Evolutionary conservation across 2,797 vertebrate species (phyloP).

Genomic region (Falco cherrug): DNA sequence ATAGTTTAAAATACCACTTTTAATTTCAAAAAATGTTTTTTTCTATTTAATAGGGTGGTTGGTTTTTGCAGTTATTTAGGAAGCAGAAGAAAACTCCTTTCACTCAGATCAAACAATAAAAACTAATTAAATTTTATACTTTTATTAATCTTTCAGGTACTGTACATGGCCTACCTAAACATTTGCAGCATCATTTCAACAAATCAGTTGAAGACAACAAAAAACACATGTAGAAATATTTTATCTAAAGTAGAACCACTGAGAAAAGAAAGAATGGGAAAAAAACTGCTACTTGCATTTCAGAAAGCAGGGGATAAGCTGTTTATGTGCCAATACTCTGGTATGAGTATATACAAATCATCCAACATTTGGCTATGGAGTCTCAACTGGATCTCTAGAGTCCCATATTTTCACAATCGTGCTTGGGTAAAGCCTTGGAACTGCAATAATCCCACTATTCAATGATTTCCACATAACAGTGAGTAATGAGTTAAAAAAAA

Average conservation of each 20-base stretch:
- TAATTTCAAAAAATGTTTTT: neutral
- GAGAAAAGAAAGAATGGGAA: neutral
- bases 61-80: neutral
- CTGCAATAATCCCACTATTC: neutral
- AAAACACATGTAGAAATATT: neutral
- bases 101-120: neutral
- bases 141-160: neutral
- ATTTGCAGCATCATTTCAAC: neutral
- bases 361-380: neutral
- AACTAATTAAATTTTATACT: neutral
- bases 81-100: neutral
- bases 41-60: neutral
- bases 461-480: neutral
- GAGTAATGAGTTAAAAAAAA: neutral
- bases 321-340: neutral
- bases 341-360: neutral
- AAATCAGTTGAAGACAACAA: neutral
- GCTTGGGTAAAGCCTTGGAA: neutral
- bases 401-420: neutral
- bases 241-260: neutral
- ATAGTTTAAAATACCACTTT: neutral
- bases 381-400: neutral
- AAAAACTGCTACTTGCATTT: neutral
- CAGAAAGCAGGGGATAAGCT: neutral
- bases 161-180: neutral